Evolutionary conservation across 2,888 invertebrate species (phyloP), one percentile per base, ranked within the genome.

Genomic region (Perizoma affinitatum): DNA sequence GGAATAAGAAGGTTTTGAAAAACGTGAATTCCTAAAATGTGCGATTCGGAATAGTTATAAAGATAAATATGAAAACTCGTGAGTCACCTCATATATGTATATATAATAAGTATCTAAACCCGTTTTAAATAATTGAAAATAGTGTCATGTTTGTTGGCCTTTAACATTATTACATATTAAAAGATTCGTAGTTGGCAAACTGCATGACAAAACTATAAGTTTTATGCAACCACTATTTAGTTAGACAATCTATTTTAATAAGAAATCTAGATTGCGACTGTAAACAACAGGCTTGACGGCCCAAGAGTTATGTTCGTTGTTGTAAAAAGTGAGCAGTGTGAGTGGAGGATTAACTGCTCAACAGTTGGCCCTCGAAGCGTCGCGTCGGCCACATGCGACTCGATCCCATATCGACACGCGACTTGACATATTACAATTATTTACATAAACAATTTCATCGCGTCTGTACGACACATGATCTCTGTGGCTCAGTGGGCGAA

Each of bases 371-470:
- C 67, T 63, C 63, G 69, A 65, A 63, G 71, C 70, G 65, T 65
- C 71, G 50, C 60, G 51, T 48, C 57, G 57, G 58, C 70, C 69
- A 73, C 75, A 80, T 72, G 80, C 72, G 68, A 77, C 70, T 71
- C 74, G 84, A 83, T 82, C 75, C 78, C 75, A 80, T 80, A 83
- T 85, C 86, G 78, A 85, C 89, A 89, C 86, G 89, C 88, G 75
- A 88, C 80, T 86, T 87, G 86, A 88, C 82, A 80, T 79, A 87
- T 80, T 76, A 78, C 79, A 73, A 74, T 76, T 80, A 85, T 85
- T 84, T 79, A 81, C 80, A 83, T 86, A 76, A 75, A 76, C 75
- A 74, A 74, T 80, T 74, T 69, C 74, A 71, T 74, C 72, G 75
- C 72, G 73, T 74, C 74, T 71, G 72, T 71, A 68, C 22, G 22